These are phyloP conservation scores for Esperia sulphurella DNA, from an alignment of 2,888 invertebrate species.

Conservation along the genomic window DNA sequence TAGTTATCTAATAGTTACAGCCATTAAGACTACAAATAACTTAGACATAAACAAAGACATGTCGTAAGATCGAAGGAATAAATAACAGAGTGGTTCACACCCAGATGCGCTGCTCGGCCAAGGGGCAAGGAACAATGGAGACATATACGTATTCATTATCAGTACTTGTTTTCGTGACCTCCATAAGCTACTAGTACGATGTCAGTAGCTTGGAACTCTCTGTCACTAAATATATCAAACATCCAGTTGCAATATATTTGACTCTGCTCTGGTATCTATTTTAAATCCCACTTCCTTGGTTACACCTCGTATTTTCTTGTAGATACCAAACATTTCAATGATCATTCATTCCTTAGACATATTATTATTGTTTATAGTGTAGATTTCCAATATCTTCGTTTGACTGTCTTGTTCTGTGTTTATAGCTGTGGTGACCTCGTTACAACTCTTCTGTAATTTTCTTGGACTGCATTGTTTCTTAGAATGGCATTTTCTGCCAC, in stretches of 20 bases:
- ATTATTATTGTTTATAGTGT: neutral
- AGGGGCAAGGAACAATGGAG: constrained; percentile 41
- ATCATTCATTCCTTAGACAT: too few relatives aligned
- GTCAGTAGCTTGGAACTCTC: constrained; percentile 1
- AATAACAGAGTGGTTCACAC: constrained; percentile 15
- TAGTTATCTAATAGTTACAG: neutral
- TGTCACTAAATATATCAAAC: neutral
- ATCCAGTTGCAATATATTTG: constrained; percentile 10
- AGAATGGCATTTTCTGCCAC: neutral
- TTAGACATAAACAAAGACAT: neutral
- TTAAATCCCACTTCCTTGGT: constrained; percentile 5
- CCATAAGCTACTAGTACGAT: too few relatives aligned
- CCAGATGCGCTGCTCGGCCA: constrained; percentile 1
- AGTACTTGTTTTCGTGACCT: constrained; percentile 48
- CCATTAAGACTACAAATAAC: too few relatives aligned
- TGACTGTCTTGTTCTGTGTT: neutral
- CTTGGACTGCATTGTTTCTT: neutral
- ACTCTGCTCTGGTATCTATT: constrained; percentile 13
- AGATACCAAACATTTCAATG: neutral
- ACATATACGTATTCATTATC: constrained; percentile 58
- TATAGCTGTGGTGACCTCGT: neutral
- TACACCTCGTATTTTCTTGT: constrained; percentile 4
- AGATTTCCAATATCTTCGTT: constrained; percentile 1
- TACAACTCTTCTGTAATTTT: neutral
- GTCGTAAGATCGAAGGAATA: constrained; percentile 11